These are phyloP conservation scores for Monopterus albus DNA, from an alignment of 2,113 vertebrate species.

Conservation along the genomic window DNA sequence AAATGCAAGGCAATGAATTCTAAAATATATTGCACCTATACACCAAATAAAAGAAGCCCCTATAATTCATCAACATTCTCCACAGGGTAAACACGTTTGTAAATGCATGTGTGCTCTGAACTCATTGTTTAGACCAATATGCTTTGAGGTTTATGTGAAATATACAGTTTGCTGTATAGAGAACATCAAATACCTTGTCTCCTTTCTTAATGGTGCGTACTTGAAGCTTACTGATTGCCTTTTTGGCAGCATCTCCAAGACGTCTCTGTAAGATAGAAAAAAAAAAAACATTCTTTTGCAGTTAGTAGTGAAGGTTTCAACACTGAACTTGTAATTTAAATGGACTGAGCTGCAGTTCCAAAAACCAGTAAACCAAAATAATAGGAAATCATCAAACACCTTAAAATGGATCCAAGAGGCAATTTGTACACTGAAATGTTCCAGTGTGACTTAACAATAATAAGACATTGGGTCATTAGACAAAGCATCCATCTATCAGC, in stretches of 20 bases:
- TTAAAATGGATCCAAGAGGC: too few species aligned
- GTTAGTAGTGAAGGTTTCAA: neutral
- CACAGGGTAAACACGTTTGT: too few species aligned
- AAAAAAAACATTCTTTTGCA: neutral
- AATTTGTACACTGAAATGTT: too few species aligned
- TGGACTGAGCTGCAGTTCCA: too few species aligned
- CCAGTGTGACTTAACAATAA: too few species aligned
- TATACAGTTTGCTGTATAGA: neutral
- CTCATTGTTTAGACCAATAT: neutral
- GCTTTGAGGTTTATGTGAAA: neutral
- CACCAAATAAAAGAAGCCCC: too few species aligned
- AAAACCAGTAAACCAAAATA: neutral
- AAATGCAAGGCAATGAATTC: slow-evolving; percentile 10
- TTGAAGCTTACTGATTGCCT: slow-evolving; percentile 97
- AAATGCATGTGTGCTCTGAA: neutral
- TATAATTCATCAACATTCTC: too few species aligned
- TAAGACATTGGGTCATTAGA: too few species aligned
- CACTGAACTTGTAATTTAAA: neutral
- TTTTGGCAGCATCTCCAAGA: slow-evolving; percentile 97
- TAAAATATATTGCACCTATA: too few species aligned
- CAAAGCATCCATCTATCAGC: neutral
- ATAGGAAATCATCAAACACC: neutral
- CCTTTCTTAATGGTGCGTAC: slow-evolving; percentile 95
- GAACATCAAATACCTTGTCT: slow-evolving; percentile 88
- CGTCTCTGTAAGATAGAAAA: slow-evolving; percentile 87